Evolutionary conservation across 2,113 vertebrate species (phyloP).

Genomic region (Euleptes europaea): DNA sequence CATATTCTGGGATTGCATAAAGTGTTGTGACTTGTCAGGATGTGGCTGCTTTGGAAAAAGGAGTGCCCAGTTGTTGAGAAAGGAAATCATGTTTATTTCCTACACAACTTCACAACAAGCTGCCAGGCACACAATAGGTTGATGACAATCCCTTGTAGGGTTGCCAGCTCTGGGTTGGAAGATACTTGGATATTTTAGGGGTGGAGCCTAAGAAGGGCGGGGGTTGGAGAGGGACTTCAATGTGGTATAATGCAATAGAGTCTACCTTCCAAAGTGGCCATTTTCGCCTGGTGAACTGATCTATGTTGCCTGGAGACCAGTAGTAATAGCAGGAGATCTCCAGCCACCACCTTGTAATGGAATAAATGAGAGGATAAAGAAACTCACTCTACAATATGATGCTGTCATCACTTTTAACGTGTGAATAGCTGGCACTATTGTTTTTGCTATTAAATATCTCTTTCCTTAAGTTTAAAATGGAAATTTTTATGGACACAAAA

Average conservation of each 20-base stretch:
- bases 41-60: background rate
- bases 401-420: background rate
- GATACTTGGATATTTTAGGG: too few relatives aligned
- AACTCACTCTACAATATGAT: background rate
- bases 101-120: background rate
- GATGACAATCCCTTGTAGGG: background rate
- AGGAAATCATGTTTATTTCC: background rate
- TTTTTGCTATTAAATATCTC: background rate
- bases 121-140: background rate
- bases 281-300: too few relatives aligned
- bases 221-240: too few relatives aligned
- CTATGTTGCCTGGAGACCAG: too few relatives aligned
- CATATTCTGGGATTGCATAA: background rate
- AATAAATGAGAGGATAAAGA: background rate
- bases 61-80: background rate
- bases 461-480: background rate
- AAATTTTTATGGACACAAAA: background rate
- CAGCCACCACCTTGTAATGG: background rate
- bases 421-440: background rate
- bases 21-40: background rate
- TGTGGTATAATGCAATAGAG: too few relatives aligned
- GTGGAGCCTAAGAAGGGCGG: too few relatives aligned
- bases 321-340: too few relatives aligned
- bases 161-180: too few relatives aligned
- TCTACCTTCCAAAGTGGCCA: too few relatives aligned